Evolutionary conservation across 1,140 invertebrate genomes (phyloP).

Genomic region (Listronotus bonariensis): DNA sequence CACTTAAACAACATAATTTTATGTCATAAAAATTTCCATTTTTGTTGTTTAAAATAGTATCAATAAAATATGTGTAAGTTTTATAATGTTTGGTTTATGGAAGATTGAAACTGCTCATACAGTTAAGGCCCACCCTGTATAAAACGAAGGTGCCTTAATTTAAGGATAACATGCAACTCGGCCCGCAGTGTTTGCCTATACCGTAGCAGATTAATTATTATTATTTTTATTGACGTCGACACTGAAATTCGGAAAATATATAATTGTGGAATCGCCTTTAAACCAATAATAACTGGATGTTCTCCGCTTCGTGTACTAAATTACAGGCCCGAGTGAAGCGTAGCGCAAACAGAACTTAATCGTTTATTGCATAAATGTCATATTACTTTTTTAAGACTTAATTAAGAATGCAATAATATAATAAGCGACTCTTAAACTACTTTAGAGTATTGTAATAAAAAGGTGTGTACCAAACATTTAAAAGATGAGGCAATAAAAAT

Average conservation of each 20-base stretch:
- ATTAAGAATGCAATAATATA: slow-evolving; percentile 14
- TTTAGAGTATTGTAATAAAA: not conserved
- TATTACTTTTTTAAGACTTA: slow-evolving; percentile 12
- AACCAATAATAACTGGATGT: slow-evolving; percentile 11
- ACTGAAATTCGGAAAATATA: slow-evolving; percentile 7
- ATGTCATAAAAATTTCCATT: no score
- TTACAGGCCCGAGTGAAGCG: not conserved
- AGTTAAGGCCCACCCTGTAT: no score
- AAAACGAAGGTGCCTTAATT: not conserved
- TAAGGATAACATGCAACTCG: slow-evolving; percentile 3
- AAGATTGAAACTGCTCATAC: no score
- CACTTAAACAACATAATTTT: no score
- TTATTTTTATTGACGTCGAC: slow-evolving; percentile 10
- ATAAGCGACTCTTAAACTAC: slow-evolving; percentile 1
- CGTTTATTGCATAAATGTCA: slow-evolving; percentile 19
- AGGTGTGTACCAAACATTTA: no score
- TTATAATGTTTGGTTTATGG: no score
- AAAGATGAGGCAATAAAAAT: no score
- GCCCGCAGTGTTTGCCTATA: slow-evolving; percentile 3
- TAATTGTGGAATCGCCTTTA: slow-evolving; percentile 15
- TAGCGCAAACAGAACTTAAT: not conserved
- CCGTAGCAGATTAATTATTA: slow-evolving; percentile 3
- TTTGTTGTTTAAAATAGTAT: no score
- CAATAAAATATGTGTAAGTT: no score
- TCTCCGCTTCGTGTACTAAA: slow-evolving; percentile 1